Base-by-base conservation (phyloP, 2,797 vertebrate species). In the Thalassophryne amazonica region DNA sequence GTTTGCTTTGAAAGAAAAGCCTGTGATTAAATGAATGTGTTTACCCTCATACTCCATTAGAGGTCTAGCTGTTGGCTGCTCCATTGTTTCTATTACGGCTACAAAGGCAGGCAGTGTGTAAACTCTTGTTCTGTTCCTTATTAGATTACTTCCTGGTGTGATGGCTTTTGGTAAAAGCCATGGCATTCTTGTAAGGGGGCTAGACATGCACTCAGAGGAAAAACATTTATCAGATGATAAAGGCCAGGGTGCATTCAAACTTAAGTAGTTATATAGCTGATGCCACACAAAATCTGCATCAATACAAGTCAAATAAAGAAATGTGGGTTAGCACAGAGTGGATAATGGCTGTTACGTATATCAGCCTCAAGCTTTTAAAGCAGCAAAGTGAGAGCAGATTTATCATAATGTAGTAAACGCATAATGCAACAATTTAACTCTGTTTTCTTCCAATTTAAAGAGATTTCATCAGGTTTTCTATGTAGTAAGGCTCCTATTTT, bases 11-110 rank as follows among this genome's bases (percentile, higher is more conserved):
- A 93, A 91, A 90, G 75, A 88, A 91, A 91, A 78, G 88, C 88
- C 75, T 83, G 86, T 92, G 93, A 96, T 94, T 92, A 95, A 95
- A 91, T 86, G 88, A 87, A 91, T 85, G 87, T 77, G 89, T 93
- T 93, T 92, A 76, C 77, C 60, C 55, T 69, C 67, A 68, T 76
- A 52, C 73, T 87, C 84, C 76, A 88, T 90, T 88, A 88, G 78
- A 73, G 70, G 76, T 78, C 80, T 62, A 37, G 70, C 64, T 47
- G 70, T 64, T 70, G 38, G 71, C 65, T 48, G 60, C 78, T 54
- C 66, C 73, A 67, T 80, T 78, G 69, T 81, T 85, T 85, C 74
- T 81, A 85, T 80, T 87, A 83, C 3, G 56, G 52, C 37, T 25
- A 70, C 68, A 76, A 88, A 78, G 68, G 73, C 70, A 60, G 65